Base-by-base conservation (phyloP, 2,888 invertebrate genomes). In the Endomychus coccineus region DNA sequence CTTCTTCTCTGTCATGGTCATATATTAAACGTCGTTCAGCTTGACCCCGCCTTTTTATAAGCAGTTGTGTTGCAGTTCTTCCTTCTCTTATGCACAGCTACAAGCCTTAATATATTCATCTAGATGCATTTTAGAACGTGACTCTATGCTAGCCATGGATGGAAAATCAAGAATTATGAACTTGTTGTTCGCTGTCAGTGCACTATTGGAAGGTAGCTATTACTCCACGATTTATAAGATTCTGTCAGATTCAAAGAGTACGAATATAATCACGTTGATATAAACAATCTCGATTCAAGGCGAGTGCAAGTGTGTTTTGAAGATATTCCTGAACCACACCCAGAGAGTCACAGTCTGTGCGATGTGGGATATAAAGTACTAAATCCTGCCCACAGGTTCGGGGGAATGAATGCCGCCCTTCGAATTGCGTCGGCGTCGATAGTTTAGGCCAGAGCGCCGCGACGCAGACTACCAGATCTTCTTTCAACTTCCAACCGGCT, bases 311-410 rank as follows among this genome's bases (percentile, higher is more conserved):
- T n/a, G n/a, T n/a, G n/a, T n/a, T n/a, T n/a, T n/a, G n/a, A n/a
- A n/a, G n/a, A n/a, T n/a, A n/a, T n/a, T n/a, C n/a, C n/a, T n/a
- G 75, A 70, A 68, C 70, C 71, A 70, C 66, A 71, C 67, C 67
- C 67, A 64, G 62, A 64, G 64, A 59, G 66, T 64, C 65, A 65
- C 64, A 63, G 64, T 64, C 61, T 55, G 74, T 73, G 73, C 70
- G 67, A 67, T 71, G 73, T 71, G 72, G 72, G 71, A 57, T 56
- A 61, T 60, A 61, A 59, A 60, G 57, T 56, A 30, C 22, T 27
- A 62, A 63, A 64, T 64, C 65, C 66, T 61, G 64, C 66, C 66
- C 66, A 65, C 64, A 59, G 58, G 54, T 55, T 53, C 54, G 55
- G 55, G 60, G 59, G 59, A 58, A n/a, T n/a, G n/a, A n/a, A 55